These are phyloP conservation scores for Lottia scabra DNA, from an alignment of 2,888 invertebrate species.

Conservation along the genomic window DNA sequence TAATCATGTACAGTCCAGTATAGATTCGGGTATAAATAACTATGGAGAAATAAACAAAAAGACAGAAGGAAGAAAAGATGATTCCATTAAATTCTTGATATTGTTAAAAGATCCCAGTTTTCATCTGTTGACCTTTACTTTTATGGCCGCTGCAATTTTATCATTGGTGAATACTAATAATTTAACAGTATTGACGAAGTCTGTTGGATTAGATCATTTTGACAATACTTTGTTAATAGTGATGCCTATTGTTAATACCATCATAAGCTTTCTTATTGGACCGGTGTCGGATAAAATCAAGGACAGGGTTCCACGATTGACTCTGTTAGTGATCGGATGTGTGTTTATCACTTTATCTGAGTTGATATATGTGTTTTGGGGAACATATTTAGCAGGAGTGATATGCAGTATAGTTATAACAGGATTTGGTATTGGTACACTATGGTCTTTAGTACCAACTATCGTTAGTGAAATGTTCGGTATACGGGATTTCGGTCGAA, in stretches of 20 bases:
- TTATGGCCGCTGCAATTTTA: background rate
- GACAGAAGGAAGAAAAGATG: background rate
- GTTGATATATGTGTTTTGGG: background rate
- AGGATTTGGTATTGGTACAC: background rate
- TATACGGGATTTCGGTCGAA: background rate
- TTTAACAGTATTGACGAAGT: background rate
- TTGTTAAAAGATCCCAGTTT: background rate
- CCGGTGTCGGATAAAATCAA: background rate
- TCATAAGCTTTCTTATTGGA: background rate
- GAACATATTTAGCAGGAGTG: background rate
- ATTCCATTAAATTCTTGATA: background rate
- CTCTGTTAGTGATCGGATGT: background rate
- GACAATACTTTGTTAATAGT: background rate
- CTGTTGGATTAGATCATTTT: background rate
- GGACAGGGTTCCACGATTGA: background rate
- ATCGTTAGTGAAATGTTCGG: background rate
- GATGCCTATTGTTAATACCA: background rate
- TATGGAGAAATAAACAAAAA: background rate
- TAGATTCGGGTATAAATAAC: background rate
- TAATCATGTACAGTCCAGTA: background rate
- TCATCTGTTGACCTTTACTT: background rate
- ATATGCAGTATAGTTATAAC: background rate
- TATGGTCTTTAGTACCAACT: background rate
- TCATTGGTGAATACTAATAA: background rate
- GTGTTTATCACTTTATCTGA: background rate